Percentiles rank a stretch among this genome's conserved stretches.
Conservation (phyloP, 2,113 vertebrate genomes). For the Poeciliopsis retropinna region DNA sequence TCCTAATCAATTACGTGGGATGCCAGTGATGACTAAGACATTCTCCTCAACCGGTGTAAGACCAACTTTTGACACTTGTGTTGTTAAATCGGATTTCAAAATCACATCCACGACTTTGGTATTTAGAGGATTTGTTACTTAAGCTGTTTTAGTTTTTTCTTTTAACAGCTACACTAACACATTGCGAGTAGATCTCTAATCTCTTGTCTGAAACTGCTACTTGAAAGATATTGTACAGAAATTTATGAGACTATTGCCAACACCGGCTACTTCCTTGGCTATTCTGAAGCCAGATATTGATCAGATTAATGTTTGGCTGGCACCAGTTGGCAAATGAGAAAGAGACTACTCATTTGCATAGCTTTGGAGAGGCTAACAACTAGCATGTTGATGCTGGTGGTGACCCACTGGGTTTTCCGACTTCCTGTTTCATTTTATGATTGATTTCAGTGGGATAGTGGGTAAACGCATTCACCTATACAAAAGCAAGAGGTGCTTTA, state of each 20-base stretch:
- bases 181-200: background rate
- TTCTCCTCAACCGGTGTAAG: background rate
- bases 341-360: too few relatives aligned
- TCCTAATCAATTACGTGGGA: conserved; percentile 18
- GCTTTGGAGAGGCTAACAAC: too few relatives aligned
- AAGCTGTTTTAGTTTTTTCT: background rate
- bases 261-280: too few relatives aligned
- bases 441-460: too few relatives aligned
- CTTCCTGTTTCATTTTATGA: too few relatives aligned
- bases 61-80: conserved; percentile 11
- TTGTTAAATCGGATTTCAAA: background rate
- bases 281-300: too few relatives aligned
- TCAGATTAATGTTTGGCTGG: too few relatives aligned
- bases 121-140: background rate
- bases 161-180: background rate
- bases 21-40: background rate
- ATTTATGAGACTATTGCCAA: background rate
- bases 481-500: too few relatives aligned
- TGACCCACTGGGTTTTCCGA: too few relatives aligned
- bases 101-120: background rate
- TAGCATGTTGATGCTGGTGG: too few relatives aligned
- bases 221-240: background rate
- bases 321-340: too few relatives aligned
- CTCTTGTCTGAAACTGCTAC: background rate
- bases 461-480: too few relatives aligned